These are phyloP conservation scores for Artibeus jamaicensis DNA, from an alignment of 2,797 vertebrate species.

Conservation along the genomic window DNA sequence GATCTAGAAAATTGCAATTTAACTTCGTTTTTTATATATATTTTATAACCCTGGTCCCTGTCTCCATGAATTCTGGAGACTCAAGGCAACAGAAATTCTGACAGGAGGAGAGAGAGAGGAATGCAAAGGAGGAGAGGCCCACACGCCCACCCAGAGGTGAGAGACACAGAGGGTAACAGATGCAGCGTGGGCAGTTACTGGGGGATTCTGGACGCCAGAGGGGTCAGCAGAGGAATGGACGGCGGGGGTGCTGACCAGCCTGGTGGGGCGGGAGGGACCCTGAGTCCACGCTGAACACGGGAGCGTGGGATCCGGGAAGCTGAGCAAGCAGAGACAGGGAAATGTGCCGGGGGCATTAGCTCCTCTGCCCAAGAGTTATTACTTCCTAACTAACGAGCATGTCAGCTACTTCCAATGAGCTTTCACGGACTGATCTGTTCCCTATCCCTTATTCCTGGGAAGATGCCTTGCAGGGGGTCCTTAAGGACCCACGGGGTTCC, in stretches of 20 bases:
- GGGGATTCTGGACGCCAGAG: neutral
- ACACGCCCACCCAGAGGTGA: neutral
- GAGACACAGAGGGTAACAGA: neutral
- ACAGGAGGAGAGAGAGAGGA: neutral
- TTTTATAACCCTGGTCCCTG: neutral
- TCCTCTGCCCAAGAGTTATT: neutral
- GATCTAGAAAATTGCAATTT: neutral
- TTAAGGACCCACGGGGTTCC: neutral
- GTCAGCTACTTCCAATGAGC: neutral
- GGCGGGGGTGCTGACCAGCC: too few relatives aligned
- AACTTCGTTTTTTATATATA: neutral
- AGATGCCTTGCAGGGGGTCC: neutral
- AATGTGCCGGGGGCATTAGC: rapidly evolving
- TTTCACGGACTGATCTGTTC: neutral
- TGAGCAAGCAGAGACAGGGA: neutral
- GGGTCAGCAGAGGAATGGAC: neutral
- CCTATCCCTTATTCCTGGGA: neutral
- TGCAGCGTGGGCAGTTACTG: neutral
- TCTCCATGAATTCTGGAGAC: neutral
- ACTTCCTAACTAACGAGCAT: neutral
- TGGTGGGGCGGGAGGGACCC: neutral
- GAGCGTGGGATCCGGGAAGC: neutral
- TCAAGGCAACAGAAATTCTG: neutral
- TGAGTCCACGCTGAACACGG: rapidly evolving
- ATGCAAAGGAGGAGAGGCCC: neutral